Conservation (phyloP, 2,888 invertebrate genomes). For the Agrochola litura region DNA sequence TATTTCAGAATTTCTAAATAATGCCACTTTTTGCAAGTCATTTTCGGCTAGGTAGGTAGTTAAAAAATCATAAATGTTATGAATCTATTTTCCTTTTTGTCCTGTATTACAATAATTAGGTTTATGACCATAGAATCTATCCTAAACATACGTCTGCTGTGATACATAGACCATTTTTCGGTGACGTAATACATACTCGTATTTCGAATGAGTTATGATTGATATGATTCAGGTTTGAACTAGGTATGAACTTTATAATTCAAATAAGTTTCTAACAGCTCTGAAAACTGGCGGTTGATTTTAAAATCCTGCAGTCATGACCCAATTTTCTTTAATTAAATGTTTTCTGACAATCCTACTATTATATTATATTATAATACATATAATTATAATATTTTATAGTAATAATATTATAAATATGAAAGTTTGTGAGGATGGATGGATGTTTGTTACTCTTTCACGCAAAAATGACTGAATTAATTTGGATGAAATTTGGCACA, state of each 20-base stretch:
- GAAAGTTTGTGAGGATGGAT: too few species aligned
- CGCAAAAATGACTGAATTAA: too few species aligned
- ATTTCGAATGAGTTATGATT: not conserved
- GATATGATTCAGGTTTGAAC: not conserved
- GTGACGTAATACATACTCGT: conserved; percentile 6
- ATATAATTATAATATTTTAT: too few species aligned
- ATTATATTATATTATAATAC: too few species aligned
- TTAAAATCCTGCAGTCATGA: not conserved
- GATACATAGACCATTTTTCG: not conserved
- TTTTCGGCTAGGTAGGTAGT: not conserved
- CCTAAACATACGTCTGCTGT: not conserved
- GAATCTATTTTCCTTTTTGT: not conserved
- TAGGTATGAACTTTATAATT: not conserved
- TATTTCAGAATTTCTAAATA: not conserved
- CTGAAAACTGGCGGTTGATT: not conserved
- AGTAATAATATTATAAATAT: too few species aligned
- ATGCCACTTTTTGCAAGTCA: not conserved
- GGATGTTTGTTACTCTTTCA: too few species aligned
- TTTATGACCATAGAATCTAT: not conserved
- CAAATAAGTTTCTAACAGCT: not conserved
- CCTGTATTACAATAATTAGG: not conserved
- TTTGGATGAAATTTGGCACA: too few species aligned
- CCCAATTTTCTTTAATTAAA: not conserved
- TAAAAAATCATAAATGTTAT: not conserved
- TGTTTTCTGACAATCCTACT: not conserved